Evolutionary conservation across 2,888 invertebrate genomes (phyloP), one percentile per base, ranked within the genome.

Genomic region (Tachystola acroxantha): DNA sequence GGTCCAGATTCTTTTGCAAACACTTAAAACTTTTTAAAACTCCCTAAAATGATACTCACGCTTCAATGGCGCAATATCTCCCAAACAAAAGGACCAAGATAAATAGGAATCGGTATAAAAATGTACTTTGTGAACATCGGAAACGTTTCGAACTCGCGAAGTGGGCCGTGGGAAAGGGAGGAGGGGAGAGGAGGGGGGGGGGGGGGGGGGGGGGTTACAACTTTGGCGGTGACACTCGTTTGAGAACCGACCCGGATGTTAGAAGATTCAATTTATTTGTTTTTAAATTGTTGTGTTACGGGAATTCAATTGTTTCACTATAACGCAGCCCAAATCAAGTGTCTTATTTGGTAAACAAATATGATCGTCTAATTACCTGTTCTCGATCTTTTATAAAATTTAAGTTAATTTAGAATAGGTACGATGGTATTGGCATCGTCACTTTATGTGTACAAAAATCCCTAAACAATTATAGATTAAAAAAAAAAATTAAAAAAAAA

Each of bases 141-240:
- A 78, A 76, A 62, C 69, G 71, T 76, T 76, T 78, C 64, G 58
- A 67, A 67, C 62, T 59, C 53, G 40, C 48, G n/a, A 24, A 24
- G 24, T 24, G 22, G 6, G 7, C 46, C 43, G 42, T 57, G 37
- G 46, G 43, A 37, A 39, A n/a, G 14, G 14, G 10, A 7, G 34
- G 19, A 10, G 34, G 27, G 11, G 6, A 2, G 20, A 1, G 39
- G 45, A 42, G 45, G 19, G 27, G 19, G 19, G 10, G 11, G 10
- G 6, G 39, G 46, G 43, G 45, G 41, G 41, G 48, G 45, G 59
- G 50, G 64, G 68, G 61, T 65, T 58, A 51, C 52, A 77, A 78
- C 68, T 77, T 76, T 62, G 54, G 45, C 60, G 50, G 48, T 58
- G 67, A 66, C 66, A 62, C 58, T 55, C 59, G 57, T 53, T 53